phyloP scores from a whole-genome alignment of 2,888 invertebrate species.

The Patella ulyssiponensis region DNA sequence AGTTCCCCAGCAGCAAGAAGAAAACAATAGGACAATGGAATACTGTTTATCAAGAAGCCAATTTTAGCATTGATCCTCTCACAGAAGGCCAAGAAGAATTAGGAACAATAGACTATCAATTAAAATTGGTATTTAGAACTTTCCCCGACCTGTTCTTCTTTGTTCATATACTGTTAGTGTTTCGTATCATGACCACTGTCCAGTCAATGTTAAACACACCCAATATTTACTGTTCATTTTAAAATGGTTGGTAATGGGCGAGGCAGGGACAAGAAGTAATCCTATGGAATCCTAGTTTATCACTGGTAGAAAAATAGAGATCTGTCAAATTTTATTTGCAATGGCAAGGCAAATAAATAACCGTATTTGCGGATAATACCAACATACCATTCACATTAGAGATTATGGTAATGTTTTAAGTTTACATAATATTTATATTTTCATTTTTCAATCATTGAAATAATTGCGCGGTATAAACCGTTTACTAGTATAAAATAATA shows the following conservation, averaged over 20 bases:
- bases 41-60: background rate
- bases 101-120: conserved; percentile 1
- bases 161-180: background rate
- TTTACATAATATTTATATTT: no score
- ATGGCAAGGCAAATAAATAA: no score
- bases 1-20: background rate
- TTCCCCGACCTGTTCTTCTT: background rate
- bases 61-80: background rate
- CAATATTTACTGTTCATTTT: background rate
- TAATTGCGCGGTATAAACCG: no score
- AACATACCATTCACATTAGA: no score
- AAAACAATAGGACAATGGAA: conserved; percentile 1
- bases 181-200: conserved; percentile 4
- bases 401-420: no score
- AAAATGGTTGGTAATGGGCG: background rate
- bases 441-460: no score
- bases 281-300: background rate
- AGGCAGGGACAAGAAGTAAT: background rate
- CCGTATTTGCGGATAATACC: no score
- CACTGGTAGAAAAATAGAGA: background rate
- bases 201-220: background rate
- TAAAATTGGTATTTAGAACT: background rate
- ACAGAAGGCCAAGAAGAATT: background rate
- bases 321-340: no score
- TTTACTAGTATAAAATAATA: no score